A percentile compares a stretch with the other conserved stretches of the same genome.
Evolutionary conservation across 2,888 invertebrate genomes (phyloP).

Genomic region (Bedellia somnulentella): DNA sequence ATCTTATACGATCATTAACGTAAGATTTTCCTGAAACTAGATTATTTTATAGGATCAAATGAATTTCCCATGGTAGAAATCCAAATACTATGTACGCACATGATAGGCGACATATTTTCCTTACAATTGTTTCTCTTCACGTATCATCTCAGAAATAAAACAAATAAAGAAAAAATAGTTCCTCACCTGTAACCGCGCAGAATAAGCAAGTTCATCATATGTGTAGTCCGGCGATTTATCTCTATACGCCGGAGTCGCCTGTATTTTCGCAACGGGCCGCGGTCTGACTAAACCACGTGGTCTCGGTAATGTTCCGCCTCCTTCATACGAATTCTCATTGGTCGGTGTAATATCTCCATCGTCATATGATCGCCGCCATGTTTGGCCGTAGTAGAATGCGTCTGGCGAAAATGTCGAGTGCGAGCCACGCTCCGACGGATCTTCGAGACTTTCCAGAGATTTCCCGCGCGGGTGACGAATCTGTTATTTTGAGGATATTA

Average conservation of each 20-base stretch:
- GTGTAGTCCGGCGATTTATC: constrained; percentile 47
- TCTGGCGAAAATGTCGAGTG: constrained; percentile 65
- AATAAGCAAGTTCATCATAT: constrained; percentile 53
- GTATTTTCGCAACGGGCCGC: constrained; percentile 77
- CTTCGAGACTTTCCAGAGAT: constrained; percentile 82
- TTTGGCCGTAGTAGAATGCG: constrained; percentile 59
- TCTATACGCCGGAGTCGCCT: constrained; percentile 54
- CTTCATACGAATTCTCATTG: constrained; percentile 71
- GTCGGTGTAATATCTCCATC: constrained; percentile 88
- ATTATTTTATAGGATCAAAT: too few species aligned
- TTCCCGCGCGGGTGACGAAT: constrained; percentile 83
- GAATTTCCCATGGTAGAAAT: too few species aligned
- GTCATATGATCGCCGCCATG: constrained; percentile 80
- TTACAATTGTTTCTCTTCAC: too few species aligned
- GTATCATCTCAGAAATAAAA: too few species aligned
- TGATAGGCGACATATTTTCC: too few species aligned
- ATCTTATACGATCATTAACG: too few species aligned
- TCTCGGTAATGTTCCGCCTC: constrained; percentile 84
- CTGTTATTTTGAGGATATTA: constrained; percentile 39
- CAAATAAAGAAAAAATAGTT: too few species aligned
- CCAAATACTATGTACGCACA: too few species aligned
- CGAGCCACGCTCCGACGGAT: constrained; percentile 67
- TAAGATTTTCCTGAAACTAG: too few species aligned
- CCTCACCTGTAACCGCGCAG: constrained; percentile 38
- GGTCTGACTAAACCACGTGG: constrained; percentile 81